Base-by-base conservation (phyloP, 2,113 vertebrate genomes). In the Stomatorhinus ivindoensis region DNA sequence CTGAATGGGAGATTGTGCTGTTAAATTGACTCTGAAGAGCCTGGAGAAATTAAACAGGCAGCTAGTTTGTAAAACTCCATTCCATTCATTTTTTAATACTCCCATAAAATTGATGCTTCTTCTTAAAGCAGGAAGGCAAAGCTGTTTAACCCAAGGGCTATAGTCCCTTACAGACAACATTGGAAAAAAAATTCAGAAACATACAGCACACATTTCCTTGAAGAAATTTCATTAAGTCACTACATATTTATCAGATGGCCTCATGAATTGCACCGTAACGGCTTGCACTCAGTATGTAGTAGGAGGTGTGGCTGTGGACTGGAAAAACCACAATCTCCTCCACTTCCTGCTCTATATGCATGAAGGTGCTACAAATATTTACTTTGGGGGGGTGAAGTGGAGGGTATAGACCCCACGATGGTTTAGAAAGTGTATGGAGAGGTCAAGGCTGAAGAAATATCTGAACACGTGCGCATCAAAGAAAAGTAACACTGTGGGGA, bases 291-390 rank as follows among this genome's bases (percentile, higher is more conserved):
- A 94, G 91, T 92, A 90, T 92, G 50, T 24, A 19, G 10, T 19
- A 27, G 90, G 92, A 93, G 96, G 97, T 94, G 92, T 95, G 91
- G 92, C 91, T 91, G 93, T 82, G 89, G 93, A 96, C 96, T 94
- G 93, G 96, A 93, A 95, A 90, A 94, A 95, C 95, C 92, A 94
- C 95, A 97, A 96, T 96, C 95, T 95, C 95, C 94, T 92, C 35
- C 6, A 42, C 35, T 80, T 80, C 73, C 35, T 42, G 31, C 73
- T 19, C 73, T 76, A 76, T 1, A 39, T 5, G 15, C 31, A 19
- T 76, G 6, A 80, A 80, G 73, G 31, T 80, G 73, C 31, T 42
- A 42, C 35, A 80, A 7, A 80, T 17, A 42, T 19, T 39, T 39
- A 76, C 27, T 39, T 76, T 39, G 47, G 84, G 3, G 3, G 24